A percentile compares a stretch with the other conserved stretches of the same genome.
Evolutionary conservation across 2,113 vertebrate species (phyloP).

Genomic region (Rousettus leschenaultii): DNA sequence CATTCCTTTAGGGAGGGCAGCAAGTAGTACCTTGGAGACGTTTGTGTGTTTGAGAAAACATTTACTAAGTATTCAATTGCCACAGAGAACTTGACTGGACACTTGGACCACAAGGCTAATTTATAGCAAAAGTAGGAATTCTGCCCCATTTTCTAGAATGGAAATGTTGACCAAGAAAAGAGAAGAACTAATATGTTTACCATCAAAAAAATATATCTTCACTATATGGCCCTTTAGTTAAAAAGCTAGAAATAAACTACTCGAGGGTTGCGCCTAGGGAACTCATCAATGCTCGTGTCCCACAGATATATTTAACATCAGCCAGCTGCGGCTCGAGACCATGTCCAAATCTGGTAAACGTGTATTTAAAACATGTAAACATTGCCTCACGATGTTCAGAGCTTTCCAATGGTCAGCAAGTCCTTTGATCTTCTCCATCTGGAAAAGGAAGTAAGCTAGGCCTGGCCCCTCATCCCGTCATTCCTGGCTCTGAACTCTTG

Average conservation of each 20-base stretch:
- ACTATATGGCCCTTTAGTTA: not conserved
- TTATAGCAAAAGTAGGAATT: not conserved
- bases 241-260: conserved; percentile 4
- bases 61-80: not conserved
- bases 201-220: not conserved
- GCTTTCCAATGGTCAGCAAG: not conserved
- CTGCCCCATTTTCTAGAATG: not conserved
- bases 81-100: not conserved
- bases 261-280: not conserved
- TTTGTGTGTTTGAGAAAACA: not conserved
- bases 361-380: not conserved
- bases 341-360: not conserved
- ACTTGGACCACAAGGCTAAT: not conserved
- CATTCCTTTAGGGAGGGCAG: not conserved
- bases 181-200: not conserved
- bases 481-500: not conserved
- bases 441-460: not conserved
- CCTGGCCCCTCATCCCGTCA: not conserved
- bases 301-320: not conserved
- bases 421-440: not conserved
- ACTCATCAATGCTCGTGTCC: not conserved
- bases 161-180: not conserved
- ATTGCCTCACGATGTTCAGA: not conserved
- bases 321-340: not conserved
- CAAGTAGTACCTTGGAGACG: not conserved